Conservation (phyloP, 2,888 invertebrate species). For the Callinectes sapidus region DNA sequence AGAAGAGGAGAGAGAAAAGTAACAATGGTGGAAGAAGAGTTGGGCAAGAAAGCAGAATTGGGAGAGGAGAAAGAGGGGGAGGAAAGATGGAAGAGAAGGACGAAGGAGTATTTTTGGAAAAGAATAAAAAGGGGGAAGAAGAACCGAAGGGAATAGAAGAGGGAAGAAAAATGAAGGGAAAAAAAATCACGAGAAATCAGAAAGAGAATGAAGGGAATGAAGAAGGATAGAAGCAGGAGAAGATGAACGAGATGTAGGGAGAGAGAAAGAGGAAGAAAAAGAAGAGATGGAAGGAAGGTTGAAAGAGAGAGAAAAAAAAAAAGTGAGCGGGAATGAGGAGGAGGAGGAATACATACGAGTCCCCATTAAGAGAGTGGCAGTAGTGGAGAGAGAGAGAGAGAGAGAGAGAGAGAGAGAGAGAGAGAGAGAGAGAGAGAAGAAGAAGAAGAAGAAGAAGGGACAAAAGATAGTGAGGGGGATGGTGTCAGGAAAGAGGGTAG, state of each 20-base stretch:
- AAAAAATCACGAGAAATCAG: background rate
- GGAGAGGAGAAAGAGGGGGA: background rate
- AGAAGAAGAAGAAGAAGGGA: background rate
- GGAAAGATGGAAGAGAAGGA: background rate
- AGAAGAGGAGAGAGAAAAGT: background rate
- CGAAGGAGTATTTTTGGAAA: background rate
- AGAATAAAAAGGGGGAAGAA: no score
- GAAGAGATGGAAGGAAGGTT: background rate
- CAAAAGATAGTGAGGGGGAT: background rate
- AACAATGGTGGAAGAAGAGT: background rate
- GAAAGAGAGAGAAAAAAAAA: background rate
- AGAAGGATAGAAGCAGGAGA: background rate
- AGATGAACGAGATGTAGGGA: background rate
- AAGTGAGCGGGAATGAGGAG: background rate
- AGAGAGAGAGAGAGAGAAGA: background rate
- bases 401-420: slow-evolving; percentile 19
- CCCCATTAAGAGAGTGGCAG: background rate
- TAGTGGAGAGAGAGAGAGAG: background rate
- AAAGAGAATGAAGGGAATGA: background rate
- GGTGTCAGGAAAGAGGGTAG: background rate
- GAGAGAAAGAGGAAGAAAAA: background rate
- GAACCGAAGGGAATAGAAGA: background rate
- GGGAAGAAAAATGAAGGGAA: background rate
- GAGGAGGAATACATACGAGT: background rate
- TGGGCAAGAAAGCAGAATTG: background rate